These are phyloP conservation scores for Rhopalosiphum nymphaeae DNA, from an alignment of 2,888 invertebrate genomes.

Conservation along the genomic window DNA sequence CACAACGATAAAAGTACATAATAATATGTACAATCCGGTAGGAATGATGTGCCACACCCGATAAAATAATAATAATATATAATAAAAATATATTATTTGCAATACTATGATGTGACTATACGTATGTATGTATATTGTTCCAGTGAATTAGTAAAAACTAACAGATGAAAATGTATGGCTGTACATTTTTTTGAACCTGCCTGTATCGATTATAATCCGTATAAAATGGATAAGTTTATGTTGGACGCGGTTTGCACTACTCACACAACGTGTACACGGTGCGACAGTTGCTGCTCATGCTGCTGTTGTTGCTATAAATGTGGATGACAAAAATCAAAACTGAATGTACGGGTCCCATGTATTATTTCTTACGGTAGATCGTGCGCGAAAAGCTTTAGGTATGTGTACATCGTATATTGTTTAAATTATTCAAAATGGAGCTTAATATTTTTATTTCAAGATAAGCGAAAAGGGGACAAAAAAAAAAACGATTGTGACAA, in stretches of 20 bases:
- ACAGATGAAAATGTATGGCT: background rate
- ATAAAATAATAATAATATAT: background rate
- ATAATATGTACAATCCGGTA: background rate
- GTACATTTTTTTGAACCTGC: background rate
- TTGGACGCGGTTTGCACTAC: background rate
- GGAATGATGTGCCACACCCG: background rate
- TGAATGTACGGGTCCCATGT: background rate
- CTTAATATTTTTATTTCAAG: constrained; percentile 14
- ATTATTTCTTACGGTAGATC: background rate
- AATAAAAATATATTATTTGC: background rate
- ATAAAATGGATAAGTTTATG: background rate
- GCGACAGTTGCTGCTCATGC: background rate
- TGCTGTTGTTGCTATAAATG: background rate
- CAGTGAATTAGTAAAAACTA: background rate
- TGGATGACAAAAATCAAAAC: background rate
- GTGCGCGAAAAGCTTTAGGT: background rate
- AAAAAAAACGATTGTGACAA: constrained; percentile 12
- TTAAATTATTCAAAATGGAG: constrained; percentile 54
- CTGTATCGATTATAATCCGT: background rate
- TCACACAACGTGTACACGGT: background rate
- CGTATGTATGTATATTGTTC: background rate
- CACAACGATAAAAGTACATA: background rate
- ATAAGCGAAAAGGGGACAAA: background rate
- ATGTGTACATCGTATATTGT: background rate
- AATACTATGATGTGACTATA: background rate